phyloP scores from a whole-genome alignment of 2,888 invertebrate species.

The Biston betularia region DNA sequence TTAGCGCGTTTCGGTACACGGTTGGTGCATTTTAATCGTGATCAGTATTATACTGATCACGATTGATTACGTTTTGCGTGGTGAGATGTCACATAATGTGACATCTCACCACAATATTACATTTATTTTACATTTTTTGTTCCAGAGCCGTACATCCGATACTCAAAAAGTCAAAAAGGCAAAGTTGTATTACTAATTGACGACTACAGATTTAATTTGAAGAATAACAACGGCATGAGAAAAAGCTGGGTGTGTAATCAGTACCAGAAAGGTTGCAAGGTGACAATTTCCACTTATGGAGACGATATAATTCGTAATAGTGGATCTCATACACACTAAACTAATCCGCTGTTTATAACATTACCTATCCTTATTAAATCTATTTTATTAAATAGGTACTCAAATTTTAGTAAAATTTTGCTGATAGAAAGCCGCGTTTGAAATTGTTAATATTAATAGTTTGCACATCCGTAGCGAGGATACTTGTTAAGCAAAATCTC shows the following conservation, averaged over 20 bases:
- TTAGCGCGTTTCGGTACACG: neutral
- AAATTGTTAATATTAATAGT: no score
- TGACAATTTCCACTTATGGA: conserved; percentile 3
- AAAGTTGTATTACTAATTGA: conserved; percentile 1
- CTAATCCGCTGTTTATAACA: neutral
- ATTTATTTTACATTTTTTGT: neutral
- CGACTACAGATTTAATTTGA: conserved; percentile 10
- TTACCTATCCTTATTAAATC: neutral
- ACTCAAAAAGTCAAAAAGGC: conserved; percentile 1
- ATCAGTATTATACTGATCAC: neutral
- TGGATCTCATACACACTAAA: conserved; percentile 1
- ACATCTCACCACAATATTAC: neutral
- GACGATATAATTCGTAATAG: neutral
- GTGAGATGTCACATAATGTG: no score
- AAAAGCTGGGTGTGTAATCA: conserved; percentile 6
- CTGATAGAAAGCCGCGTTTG: no score
- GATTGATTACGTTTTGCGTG: no score
- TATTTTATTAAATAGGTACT: no score
- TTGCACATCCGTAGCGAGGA: neutral
- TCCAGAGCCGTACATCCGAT: neutral
- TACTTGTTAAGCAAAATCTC: neutral
- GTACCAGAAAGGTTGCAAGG: conserved; percentile 6
- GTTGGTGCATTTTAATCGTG: neutral
- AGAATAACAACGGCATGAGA: conserved; percentile 8
- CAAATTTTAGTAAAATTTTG: no score